Conservation (phyloP, 2,113 vertebrate species). For the Macquaria australasica region DNA sequence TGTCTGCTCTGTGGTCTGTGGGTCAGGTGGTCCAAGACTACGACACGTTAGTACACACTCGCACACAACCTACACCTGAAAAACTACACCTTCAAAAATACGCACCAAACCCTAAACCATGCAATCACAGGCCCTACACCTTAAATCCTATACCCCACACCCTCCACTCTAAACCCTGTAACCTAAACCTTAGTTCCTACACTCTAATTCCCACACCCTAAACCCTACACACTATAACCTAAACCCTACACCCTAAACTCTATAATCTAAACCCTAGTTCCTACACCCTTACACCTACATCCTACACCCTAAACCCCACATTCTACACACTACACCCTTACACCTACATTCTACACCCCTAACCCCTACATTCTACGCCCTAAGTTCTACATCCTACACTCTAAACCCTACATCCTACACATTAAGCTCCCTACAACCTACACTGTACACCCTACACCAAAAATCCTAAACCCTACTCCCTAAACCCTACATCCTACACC, state of each 20-base stretch:
- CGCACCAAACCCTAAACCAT: not conserved
- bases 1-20: constrained; percentile 93
- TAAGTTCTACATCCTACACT: not conserved
- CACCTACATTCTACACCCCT: not conserved
- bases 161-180: not conserved
- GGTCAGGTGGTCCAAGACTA: constrained; percentile 95
- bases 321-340: not conserved
- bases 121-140: not conserved
- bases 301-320: too few relatives aligned
- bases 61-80: not conserved
- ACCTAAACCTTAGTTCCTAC: not conserved
- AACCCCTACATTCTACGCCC: not conserved
- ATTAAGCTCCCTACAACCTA: too few relatives aligned
- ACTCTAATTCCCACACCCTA: not conserved
- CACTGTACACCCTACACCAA: not conserved
- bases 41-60: constrained; percentile 85
- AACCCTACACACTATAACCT: too few relatives aligned
- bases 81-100: not conserved
- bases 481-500: not conserved
- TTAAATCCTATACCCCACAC: not conserved
- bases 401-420: not conserved
- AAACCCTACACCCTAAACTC: not conserved
- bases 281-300: not conserved
- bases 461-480: not conserved
- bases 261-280: too few relatives aligned